Evolutionary conservation across 2,797 vertebrate genomes (phyloP).

Genomic region (Petrocephalus sullivani): DNA sequence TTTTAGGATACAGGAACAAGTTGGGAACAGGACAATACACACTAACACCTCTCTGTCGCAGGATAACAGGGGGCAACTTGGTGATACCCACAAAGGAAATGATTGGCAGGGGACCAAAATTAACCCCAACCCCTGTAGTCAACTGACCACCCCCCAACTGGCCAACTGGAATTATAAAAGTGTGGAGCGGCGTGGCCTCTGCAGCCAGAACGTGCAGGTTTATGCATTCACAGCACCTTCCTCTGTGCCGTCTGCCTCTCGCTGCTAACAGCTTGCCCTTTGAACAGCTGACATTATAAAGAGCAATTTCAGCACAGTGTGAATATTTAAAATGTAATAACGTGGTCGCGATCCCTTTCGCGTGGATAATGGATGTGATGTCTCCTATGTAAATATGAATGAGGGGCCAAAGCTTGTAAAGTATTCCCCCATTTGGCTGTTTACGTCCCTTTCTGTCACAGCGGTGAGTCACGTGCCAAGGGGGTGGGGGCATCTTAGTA

Average conservation of each 20-base stretch:
- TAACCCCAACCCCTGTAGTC: background rate
- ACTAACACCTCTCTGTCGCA: background rate
- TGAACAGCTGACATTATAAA: slow-evolving; percentile 43
- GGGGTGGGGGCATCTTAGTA: background rate
- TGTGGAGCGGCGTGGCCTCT: background rate
- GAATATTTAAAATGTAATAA: slow-evolving; percentile 40
- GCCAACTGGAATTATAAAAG: background rate
- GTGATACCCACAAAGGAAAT: background rate
- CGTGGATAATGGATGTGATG: slow-evolving; percentile 30
- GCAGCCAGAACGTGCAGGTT: background rate
- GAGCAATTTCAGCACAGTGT: slow-evolving; percentile 31
- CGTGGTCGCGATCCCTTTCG: slow-evolving; percentile 17
- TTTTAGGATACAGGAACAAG: background rate
- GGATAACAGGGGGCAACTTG: background rate
- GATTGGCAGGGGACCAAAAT: background rate
- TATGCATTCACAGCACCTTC: background rate
- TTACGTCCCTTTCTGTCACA: slow-evolving; percentile 7
- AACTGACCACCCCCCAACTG: background rate
- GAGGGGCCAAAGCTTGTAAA: background rate
- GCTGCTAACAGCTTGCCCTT: slow-evolving; percentile 34
- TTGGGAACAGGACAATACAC: background rate
- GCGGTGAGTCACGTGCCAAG: background rate
- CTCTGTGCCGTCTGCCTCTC: slow-evolving; percentile 6
- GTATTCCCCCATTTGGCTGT: background rate
- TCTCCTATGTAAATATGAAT: slow-evolving; percentile 30